Conservation (phyloP, 2,888 invertebrate genomes). For the Leuctra nigra region DNA sequence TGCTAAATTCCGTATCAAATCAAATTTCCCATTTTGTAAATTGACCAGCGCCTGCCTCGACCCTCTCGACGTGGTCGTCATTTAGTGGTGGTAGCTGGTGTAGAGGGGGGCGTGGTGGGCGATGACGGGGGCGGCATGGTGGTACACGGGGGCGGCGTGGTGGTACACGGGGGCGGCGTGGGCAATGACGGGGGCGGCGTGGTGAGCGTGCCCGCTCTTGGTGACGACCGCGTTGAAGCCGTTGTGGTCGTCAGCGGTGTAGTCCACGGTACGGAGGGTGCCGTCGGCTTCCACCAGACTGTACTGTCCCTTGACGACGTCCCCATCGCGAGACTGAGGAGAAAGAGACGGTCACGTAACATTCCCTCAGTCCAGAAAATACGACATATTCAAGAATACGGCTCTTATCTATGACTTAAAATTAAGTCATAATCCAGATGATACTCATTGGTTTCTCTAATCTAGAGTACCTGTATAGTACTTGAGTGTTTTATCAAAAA, state of each 20-base stretch:
- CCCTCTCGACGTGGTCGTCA: too few species aligned
- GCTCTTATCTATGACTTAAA: too few species aligned
- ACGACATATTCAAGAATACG: not conserved
- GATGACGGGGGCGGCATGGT: not conserved
- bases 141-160: not conserved
- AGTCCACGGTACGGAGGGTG: not conserved
- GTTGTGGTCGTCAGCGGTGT: not conserved
- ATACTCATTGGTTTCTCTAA: too few species aligned
- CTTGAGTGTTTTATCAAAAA: too few species aligned
- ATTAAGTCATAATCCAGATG: too few species aligned
- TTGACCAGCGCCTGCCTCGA: too few species aligned
- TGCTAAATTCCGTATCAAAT: too few species aligned
- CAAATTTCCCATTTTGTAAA: too few species aligned
- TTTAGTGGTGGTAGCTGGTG: too few species aligned
- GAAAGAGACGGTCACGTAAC: not conserved
- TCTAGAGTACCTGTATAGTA: too few species aligned
- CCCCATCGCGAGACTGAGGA: not conserved
- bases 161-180: not conserved
- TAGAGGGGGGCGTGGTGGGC: not conserved
- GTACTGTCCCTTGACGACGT: conserved; percentile 1
- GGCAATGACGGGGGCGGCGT: not conserved
- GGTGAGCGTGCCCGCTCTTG: not conserved
- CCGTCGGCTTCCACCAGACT: conserved; percentile 1
- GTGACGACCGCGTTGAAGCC: conserved; percentile 5
- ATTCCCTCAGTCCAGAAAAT: not conserved